phyloP scores from a whole-genome alignment of 2,888 invertebrate genomes.

The Caenorhabditis sulstoni region DNA sequence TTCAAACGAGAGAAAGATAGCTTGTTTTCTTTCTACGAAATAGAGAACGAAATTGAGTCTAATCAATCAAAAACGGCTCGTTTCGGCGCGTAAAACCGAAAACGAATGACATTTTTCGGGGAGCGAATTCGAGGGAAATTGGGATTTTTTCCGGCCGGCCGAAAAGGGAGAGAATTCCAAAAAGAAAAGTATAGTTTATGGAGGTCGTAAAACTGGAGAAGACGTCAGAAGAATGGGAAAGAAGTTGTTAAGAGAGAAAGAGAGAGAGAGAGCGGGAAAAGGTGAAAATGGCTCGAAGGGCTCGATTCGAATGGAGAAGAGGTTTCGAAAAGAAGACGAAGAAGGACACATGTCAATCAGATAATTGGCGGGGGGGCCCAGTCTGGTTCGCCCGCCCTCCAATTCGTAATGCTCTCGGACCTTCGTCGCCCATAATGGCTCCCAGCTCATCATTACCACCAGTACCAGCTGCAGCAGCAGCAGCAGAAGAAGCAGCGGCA shows the following conservation, averaged over 20 bases:
- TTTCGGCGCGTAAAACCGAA: neutral
- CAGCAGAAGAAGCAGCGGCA: slow-evolving; percentile 26
- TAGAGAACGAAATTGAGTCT: slow-evolving; percentile 20
- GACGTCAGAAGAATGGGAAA: too few species aligned
- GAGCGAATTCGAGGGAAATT: neutral
- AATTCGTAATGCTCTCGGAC: slow-evolving; percentile 23
- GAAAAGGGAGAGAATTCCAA: slow-evolving; percentile 7
- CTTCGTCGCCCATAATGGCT: slow-evolving; percentile 43
- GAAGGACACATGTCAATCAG: slow-evolving; percentile 29
- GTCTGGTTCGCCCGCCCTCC: neutral
- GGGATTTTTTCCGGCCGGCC: neutral
- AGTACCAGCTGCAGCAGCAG: slow-evolving; percentile 34
- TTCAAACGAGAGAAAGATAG: too few species aligned
- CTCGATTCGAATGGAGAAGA: neutral
- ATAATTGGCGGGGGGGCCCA: slow-evolving; percentile 9
- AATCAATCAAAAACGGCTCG: slow-evolving; percentile 43
- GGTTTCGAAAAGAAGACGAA: neutral
- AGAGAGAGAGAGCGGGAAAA: too few species aligned
- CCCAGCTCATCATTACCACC: slow-evolving; percentile 51
- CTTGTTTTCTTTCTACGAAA: slow-evolving; percentile 7
- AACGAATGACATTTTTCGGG: slow-evolving; percentile 20
- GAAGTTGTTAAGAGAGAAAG: too few species aligned
- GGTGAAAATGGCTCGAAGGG: too few species aligned
- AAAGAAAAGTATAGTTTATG: neutral
- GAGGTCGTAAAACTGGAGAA: too few species aligned